Base-by-base conservation (phyloP, 2,797 vertebrate species). In the Tiaroga cobitis region DNA sequence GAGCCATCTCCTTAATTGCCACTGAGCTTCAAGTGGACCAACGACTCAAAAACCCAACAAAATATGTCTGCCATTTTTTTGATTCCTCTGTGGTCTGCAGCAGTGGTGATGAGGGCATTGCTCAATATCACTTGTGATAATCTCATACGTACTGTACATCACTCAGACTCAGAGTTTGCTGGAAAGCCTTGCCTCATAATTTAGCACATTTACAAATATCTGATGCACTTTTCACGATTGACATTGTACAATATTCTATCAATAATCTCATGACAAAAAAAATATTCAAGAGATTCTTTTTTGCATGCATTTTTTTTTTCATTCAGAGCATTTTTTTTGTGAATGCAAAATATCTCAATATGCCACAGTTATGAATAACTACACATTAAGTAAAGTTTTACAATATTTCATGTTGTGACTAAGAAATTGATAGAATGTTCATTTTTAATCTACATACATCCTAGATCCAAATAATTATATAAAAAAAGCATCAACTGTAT, bases 1-100 rank as follows among this genome's bases (percentile, higher is more conserved):
- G 79, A 84, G 82, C 78, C 70, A 84, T 84, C 77, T 81, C 63
- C 67, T 83, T 87, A 84, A 87, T 87, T 87, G 77, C 70, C 70
- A 51, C 70, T 68, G 72, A 74, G 59, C 37, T 67, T 51, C n/a
- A 67, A 74, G 76, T 46, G 26, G 43, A 69, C 77, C 26, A 32
- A 51, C 37, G 63, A 61, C 76, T 81, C 61, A 76, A 84, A 87
- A 84, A 41, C 37, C 54, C 76, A 80, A 39, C 77, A 75, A 81
- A 80, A 87, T 80, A 80, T 80, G 63, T 77, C 80, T 67, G 56
- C 16, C 8, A 29, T 37, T 87, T 82, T 39, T 15, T 37, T 34
- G 2, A 9, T 39, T 41, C 24, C 43, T 63, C 43, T 67, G 18
- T 68, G 61, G 72, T 41, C 43, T 29, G 46, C 32, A 76, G 39